phyloP scores from a whole-genome alignment of 2,888 invertebrate genomes.

The Himalopsyche tibetana region DNA sequence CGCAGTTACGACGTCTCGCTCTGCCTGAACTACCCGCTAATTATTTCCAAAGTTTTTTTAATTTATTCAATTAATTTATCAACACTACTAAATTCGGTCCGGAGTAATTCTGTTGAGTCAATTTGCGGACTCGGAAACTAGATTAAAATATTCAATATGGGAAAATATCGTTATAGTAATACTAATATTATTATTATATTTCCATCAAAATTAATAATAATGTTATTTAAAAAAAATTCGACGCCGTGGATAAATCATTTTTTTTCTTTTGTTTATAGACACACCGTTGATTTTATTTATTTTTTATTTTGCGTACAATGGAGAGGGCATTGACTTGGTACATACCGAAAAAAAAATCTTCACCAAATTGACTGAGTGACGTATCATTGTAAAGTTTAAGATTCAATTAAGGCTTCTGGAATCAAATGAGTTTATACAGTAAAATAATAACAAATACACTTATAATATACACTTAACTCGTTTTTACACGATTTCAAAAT shows the following conservation, averaged over 20 bases:
- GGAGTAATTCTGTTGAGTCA: not conserved
- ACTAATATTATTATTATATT: not conserved
- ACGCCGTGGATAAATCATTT: not conserved
- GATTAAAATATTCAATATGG: not conserved
- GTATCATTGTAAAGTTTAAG: too few relatives aligned
- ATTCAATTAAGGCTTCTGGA: too few relatives aligned
- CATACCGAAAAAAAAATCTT: too few relatives aligned
- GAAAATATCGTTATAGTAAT: not conserved
- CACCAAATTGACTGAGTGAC: too few relatives aligned
- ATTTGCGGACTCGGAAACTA: not conserved
- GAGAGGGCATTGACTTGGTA: too few relatives aligned
- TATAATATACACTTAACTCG: too few relatives aligned
- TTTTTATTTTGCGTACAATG: too few relatives aligned
- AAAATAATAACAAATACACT: too few relatives aligned
- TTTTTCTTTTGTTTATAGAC: not conserved
- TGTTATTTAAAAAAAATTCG: too few relatives aligned
- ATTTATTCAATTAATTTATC: slow-evolving; percentile 42
- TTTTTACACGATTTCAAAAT: too few relatives aligned
- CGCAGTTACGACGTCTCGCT: not conserved
- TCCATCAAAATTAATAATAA: not conserved
- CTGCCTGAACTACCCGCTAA: not conserved
- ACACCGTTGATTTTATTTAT: not conserved
- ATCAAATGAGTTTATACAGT: too few relatives aligned
- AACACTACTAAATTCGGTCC: slow-evolving; percentile 7
- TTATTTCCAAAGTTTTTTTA: not conserved